Base-by-base conservation (phyloP, 2,888 invertebrate species). In the Pachydiplax longipennis region DNA sequence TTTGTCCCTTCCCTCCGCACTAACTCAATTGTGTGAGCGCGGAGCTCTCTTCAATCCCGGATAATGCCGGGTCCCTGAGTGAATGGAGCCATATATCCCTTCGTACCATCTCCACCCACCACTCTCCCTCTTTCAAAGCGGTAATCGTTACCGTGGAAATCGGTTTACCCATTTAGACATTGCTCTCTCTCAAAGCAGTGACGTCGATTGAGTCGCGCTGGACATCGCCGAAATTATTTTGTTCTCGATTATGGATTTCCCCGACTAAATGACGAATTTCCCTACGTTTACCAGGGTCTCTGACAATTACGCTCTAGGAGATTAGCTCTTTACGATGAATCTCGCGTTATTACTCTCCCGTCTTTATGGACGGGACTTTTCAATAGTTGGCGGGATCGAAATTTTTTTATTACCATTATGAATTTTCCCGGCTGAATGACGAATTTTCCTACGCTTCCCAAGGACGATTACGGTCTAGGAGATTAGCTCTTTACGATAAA, bases 21-120 rank as follows among this genome's bases (percentile, higher is more conserved):
- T 87, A 87, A 87, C 87, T 61, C 87, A 87, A 87, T 87, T 87
- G 87, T 87, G 87, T 87, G 61, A 65, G 87, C 61, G 87, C 65
- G 35, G 87, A 37, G 65, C 40, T n/a, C 82, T 82, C 61, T 87
- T 87, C 87, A 87, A 87, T 61, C 87, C 61, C n/a, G 87, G 87
- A 87, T 61, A 87, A 87, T 87, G 87, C 65, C 83, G n/a, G 80
- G 31, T 31, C 31, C 13, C 40, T 18, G 53, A 53, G 18, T 53
- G 53, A 53, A 53, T 18, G 53, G 53, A 18, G 48, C 37, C 40
- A 22, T 31, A 4, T 12, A 35, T 15, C 82, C 22, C 53, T 53
- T 53, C 48, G 5, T 25, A 13, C 81, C 40, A 8, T 40, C 40
- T 40, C 22, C 48, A 13, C 48, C 48, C 44, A 40, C 35, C 87